These are phyloP conservation scores for Cephus runcator DNA, from an alignment of 2,888 invertebrate species.

Conservation along the genomic window DNA sequence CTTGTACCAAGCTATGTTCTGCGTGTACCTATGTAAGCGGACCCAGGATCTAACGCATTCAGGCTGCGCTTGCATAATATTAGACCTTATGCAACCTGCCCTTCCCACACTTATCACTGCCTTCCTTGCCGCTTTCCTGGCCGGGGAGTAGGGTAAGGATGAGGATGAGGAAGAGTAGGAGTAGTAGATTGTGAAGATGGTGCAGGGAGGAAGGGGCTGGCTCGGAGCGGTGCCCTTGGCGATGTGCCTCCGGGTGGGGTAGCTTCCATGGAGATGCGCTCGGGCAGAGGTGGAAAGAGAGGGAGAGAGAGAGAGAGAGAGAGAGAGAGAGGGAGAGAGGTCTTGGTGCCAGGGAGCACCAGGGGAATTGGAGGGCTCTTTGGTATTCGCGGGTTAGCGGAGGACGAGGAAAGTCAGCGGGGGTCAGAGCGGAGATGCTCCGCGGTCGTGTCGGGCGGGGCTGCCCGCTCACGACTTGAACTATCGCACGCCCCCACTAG, in stretches of 20 bases:
- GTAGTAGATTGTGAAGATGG: neutral
- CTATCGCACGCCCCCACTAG: conserved; percentile 71
- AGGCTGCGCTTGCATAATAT: conserved; percentile 60
- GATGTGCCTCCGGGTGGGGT: conserved; percentile 48
- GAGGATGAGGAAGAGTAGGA: conserved; percentile 20
- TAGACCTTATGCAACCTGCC: conserved; percentile 63
- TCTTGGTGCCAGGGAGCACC: conserved; percentile 16
- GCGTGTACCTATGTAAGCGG: conserved; percentile 50
- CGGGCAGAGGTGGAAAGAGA: conserved; percentile 14
- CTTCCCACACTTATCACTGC: conserved; percentile 66
- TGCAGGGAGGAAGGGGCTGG: conserved; percentile 19
- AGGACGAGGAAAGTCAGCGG: conserved; percentile 60
- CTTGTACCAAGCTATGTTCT: conserved; percentile 46
- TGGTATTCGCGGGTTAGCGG: conserved; percentile 42
- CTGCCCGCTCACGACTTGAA: conserved; percentile 70
- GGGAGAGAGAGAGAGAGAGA: conserved; percentile 16
- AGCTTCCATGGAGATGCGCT: conserved; percentile 16
- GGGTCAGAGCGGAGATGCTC: conserved; percentile 65
- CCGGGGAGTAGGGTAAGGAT: neutral
- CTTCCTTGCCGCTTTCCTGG: conserved; percentile 21
- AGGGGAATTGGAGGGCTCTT: conserved; percentile 28
- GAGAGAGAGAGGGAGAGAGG: conserved; percentile 26
- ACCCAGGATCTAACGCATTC: conserved; percentile 16
- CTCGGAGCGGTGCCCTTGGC: conserved; percentile 46
- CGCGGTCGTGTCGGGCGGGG: conserved; percentile 65